These are phyloP conservation scores for Hedychridium roseum DNA, from an alignment of 2,888 invertebrate genomes.

Conservation along the genomic window DNA sequence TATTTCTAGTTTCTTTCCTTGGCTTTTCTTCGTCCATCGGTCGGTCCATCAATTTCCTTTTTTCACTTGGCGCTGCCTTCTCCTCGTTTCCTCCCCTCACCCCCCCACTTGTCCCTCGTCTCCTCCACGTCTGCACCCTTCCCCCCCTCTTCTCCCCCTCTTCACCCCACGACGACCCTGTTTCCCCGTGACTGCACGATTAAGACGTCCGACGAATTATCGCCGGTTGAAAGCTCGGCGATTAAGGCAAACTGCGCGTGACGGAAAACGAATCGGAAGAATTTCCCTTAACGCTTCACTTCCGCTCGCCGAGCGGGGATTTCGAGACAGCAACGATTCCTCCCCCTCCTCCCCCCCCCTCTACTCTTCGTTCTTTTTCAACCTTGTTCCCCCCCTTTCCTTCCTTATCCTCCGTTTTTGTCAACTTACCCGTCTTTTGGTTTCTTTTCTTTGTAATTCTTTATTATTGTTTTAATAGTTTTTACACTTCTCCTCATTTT, in stretches of 20 bases:
- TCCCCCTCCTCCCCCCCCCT: neutral
- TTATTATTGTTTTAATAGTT: no score
- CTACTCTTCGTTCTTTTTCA: neutral
- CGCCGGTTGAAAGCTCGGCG: slow-evolving; percentile 39
- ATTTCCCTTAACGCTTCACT: slow-evolving; percentile 34
- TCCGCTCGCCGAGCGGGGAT: slow-evolving; percentile 10
- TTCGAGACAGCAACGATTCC: slow-evolving; percentile 10
- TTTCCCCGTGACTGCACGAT: slow-evolving; percentile 26
- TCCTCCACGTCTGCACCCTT: slow-evolving; percentile 9
- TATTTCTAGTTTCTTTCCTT: no score
- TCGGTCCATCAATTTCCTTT: no score
- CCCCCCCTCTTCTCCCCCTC: neutral
- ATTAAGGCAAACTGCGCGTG: slow-evolving; percentile 33
- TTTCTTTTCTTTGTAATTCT: no score
- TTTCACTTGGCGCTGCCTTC: no score
- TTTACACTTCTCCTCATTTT: no score
- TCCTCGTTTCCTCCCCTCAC: slow-evolving; percentile 7
- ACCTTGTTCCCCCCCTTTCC: neutral
- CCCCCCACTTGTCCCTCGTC: slow-evolving; percentile 7
- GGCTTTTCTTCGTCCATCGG: no score
- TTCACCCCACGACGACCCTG: neutral
- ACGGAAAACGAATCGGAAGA: slow-evolving; percentile 35
- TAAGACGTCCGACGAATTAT: slow-evolving; percentile 51
- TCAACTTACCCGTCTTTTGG: no score
- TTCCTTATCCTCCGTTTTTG: no score